phyloP scores from a whole-genome alignment of 2,113 vertebrate genomes.

The Clupea harengus region DNA sequence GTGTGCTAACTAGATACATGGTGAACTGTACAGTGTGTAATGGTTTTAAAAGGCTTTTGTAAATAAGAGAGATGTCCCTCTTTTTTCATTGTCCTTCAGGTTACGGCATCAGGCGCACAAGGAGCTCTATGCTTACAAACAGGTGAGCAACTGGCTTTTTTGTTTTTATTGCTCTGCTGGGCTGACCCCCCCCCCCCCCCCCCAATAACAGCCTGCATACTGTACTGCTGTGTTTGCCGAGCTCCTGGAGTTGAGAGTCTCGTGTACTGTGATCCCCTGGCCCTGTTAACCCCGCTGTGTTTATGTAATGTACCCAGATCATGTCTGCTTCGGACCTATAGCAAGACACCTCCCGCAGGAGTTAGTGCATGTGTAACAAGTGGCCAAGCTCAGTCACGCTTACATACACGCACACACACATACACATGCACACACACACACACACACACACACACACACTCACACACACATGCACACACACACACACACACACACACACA shows the following conservation, averaged over 20 bases:
- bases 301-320: not conserved
- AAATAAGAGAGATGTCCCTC: conserved; percentile 54
- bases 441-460: too few species aligned
- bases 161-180: not conserved
- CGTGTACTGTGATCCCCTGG: not conserved
- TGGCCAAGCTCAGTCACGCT: not conserved
- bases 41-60: not conserved
- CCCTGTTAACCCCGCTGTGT: not conserved
- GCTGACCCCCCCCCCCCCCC: not conserved
- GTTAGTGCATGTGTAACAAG: not conserved
- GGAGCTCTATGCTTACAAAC: conserved; percentile 98
- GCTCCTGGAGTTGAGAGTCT: not conserved
- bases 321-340: not conserved
- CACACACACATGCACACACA: too few species aligned
- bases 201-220: not conserved
- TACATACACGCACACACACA: not conserved
- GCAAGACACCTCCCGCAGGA: not conserved
- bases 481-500: too few species aligned
- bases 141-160: conserved; percentile 72
- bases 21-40: not conserved
- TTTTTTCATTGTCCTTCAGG: conserved; percentile 72
- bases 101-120: conserved; percentile 97
- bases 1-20: not conserved
- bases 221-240: not conserved
- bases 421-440: too few species aligned